Base-by-base conservation (phyloP, 2,888 invertebrate genomes). In the Strigamia crassipes region DNA sequence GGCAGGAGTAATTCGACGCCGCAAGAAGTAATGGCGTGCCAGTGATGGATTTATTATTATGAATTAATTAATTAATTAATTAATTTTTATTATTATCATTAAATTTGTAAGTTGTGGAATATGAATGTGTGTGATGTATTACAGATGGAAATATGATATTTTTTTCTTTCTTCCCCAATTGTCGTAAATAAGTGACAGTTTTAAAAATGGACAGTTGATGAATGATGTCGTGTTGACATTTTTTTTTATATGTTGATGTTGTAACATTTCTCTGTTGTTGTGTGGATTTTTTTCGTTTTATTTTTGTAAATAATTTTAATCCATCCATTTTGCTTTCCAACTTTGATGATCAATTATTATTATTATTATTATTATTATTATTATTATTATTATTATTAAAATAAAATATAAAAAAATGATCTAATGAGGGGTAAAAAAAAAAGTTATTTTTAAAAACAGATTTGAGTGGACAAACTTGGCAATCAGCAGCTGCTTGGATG, bases 21-120 rank as follows among this genome's bases (percentile, higher is more conserved):
- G 6, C 78, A 82, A 21, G 81, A 81, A 56, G 80, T 81, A 41
- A 77, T 81, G 66, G 81, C 81, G 34, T 82, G 81, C 77, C 77
- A 81, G 27, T 81, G 77, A 81, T 23, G 23, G 21, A 12, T 66
- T 66, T 66, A 27, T 66, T 61, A 18, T 38, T 34, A n/a, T 77
- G n/a, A 34, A n/a, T n/a, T n/a, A n/a, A n/a, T n/a, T n/a, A n/a
- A n/a, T n/a, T n/a, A 34, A 27, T 77, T 77, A 77, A 34, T 78
- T 42, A 41, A 8, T 23, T 13, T 41, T 13, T 15, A 41, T 78
- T 78, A 78, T 78, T 78, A 38, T 78, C n/a, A 38, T 31, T 78
- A 77, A 77, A 34, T 42, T 78, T 42, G 38, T 38, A 78, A 78
- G 78, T 78, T 42, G 78, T 78, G 78, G n/a, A 23, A 78, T 78